Evolutionary conservation across 1,140 invertebrate genomes (phyloP).

Genomic region (Phthorimaea operculella): DNA sequence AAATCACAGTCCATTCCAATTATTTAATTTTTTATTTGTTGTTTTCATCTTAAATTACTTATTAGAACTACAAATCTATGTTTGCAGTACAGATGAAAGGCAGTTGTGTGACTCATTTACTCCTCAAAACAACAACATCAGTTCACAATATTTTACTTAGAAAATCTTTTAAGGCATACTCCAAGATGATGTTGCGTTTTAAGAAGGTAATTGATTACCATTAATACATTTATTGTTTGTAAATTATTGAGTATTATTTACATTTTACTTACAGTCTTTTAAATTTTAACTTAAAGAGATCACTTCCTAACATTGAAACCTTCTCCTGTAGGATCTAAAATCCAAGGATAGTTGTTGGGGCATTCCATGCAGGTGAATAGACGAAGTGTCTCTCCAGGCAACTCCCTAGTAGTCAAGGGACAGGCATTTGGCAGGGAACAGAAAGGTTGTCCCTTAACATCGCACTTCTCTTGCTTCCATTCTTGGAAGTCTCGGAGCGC

Average conservation of each 20-base stretch:
- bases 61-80: slow-evolving; percentile 30
- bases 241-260: slow-evolving; percentile 68
- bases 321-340: slow-evolving; percentile 93
- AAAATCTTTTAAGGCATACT: background rate
- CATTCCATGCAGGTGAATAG: slow-evolving; percentile 96
- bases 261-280: slow-evolving; percentile 63
- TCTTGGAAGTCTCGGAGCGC: slow-evolving; percentile 90
- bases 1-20: too few relatives aligned
- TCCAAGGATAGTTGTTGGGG: slow-evolving; percentile 95
- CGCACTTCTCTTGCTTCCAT: slow-evolving; percentile 94
- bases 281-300: slow-evolving; percentile 59
- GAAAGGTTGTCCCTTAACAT: slow-evolving; percentile 92
- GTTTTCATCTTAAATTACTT: slow-evolving; percentile 49
- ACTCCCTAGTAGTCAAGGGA: slow-evolving; percentile 87
- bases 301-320: slow-evolving; percentile 86
- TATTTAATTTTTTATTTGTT: too few relatives aligned
- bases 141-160: background rate
- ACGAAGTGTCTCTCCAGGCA: slow-evolving; percentile 91
- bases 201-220: background rate
- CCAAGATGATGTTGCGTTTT: background rate
- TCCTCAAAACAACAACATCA: slow-evolving; percentile 19
- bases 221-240: slow-evolving; percentile 37
- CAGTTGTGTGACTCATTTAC: slow-evolving; percentile 3
- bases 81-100: slow-evolving; percentile 26
- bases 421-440: slow-evolving; percentile 93